Base-by-base conservation (phyloP, 2,888 invertebrate species). In the Calliopum simillimum region DNA sequence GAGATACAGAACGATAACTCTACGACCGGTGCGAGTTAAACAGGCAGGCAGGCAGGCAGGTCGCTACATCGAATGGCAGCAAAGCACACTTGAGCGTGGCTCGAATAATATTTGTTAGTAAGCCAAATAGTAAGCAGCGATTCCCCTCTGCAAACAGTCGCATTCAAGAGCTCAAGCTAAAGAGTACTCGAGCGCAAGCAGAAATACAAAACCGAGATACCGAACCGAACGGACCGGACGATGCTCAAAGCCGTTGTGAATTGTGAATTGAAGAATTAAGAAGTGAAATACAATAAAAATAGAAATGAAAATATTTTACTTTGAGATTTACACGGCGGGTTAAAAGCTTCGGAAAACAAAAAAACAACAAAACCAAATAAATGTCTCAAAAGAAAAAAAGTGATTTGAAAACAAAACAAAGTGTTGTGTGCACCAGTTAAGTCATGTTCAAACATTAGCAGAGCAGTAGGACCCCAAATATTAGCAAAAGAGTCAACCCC, bases 81-180 rank as follows among this genome's bases (percentile, higher is more conserved):
- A 55, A 73, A 72, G 76, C 81, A 79, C 84, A 85, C 86, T 85
- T 85, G 84, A 85, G 84, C 83, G 84, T 81, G 84, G 82, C 82
- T 83, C 82, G 81, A 80, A 83, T 82, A 84, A 85, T 86, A 83
- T 86, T 86, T 86, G 86, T 85, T 86, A 86, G 85, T 84, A 85
- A 86, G 86, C 86, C 86, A 86, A 86, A 86, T 86, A 86, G 86
- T 86, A 86, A 85, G 85, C 83, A 85, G 82, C 82, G 82, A 84
- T 86, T 86, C 86, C 86, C 86, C 86, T 86, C 86, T 86, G 86
- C 85, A 86, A 86, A 86, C 86, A 86, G 86, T 86, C 86, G 85
- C 84, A 86, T 86, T 84, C 82, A 85, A 84, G 84, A 84, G 84
- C 85, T 83, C 84, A 84, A 84, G 85, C 85, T 80, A 84, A 82